phyloP scores from a whole-genome alignment of 2,888 invertebrate genomes.

The Ophion ellenae region DNA sequence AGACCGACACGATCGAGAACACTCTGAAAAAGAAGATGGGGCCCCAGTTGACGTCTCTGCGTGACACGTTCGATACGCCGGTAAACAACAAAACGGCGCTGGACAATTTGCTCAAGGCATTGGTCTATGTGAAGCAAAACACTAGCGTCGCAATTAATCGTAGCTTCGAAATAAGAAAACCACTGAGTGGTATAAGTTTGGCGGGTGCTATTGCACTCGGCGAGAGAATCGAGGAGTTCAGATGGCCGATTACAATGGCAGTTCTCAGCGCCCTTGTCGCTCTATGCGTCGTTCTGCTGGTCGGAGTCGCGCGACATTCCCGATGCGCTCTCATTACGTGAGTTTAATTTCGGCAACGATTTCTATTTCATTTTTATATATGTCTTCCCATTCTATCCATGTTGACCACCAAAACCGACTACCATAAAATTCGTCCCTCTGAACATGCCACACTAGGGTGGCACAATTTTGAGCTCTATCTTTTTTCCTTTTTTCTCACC shows the following conservation, averaged over 20 bases:
- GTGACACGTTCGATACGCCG: slow-evolving; percentile 91
- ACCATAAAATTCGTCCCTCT: no score
- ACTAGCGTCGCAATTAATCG: slow-evolving; percentile 91
- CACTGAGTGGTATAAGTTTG: slow-evolving; percentile 89
- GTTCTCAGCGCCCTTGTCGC: slow-evolving; percentile 93
- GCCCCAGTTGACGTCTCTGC: slow-evolving; percentile 89
- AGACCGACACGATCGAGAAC: slow-evolving; percentile 91
- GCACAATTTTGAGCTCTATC: no score
- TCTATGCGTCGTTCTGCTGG: slow-evolving; percentile 94
- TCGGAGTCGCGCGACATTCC: slow-evolving; percentile 95
- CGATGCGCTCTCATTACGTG: slow-evolving; percentile 93
- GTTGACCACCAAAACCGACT: no score
- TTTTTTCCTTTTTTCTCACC: no score
- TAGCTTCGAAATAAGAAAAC: slow-evolving; percentile 90
- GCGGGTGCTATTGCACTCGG: slow-evolving; percentile 86
- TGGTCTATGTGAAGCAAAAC: slow-evolving; percentile 90
- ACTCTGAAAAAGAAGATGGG: slow-evolving; percentile 90
- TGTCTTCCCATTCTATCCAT: background rate
- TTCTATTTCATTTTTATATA: background rate
- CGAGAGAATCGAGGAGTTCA: slow-evolving; percentile 90
- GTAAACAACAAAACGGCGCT: slow-evolving; percentile 91
- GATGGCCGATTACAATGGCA: slow-evolving; percentile 96
- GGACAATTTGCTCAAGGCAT: slow-evolving; percentile 88
- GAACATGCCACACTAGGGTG: no score
- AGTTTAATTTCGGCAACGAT: slow-evolving; percentile 74